These are phyloP conservation scores for Neuroterus valhalla DNA, from an alignment of 1,140 invertebrate species.

Conservation along the genomic window DNA sequence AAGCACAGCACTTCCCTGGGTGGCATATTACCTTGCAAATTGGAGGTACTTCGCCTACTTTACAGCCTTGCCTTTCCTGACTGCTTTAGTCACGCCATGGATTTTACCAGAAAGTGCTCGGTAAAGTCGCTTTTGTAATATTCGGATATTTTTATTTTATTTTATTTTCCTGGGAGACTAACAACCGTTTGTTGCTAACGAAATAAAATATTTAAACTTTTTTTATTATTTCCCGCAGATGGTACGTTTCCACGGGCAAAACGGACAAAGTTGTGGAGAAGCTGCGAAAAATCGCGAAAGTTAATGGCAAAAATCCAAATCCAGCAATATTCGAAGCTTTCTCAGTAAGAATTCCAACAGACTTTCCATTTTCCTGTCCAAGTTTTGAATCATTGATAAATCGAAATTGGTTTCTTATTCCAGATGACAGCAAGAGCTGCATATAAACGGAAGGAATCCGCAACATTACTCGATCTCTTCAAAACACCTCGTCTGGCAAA, in stretches of 20 bases:
- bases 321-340: constrained; percentile 61
- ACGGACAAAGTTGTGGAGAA: constrained; percentile 67
- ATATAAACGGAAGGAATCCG: constrained; percentile 64
- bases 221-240: constrained; percentile 50
- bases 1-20: constrained; percentile 69
- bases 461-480: constrained; percentile 76
- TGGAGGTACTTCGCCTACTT: constrained; percentile 68
- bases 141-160: background rate
- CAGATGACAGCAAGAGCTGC: constrained; percentile 62
- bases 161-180: constrained; percentile 14
- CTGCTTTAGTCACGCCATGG: constrained; percentile 69
- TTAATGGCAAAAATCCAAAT: constrained; percentile 64
- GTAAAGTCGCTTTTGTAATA: constrained; percentile 45
- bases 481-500: constrained; percentile 76
- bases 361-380: background rate
- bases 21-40: constrained; percentile 68
- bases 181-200: background rate
- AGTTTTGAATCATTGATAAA: constrained; percentile 1
- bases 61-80: constrained; percentile 61
- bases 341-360: constrained; percentile 56
- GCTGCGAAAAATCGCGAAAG: constrained; percentile 64
- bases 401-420: constrained; percentile 38
- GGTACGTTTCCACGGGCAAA: constrained; percentile 68
- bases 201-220: no score
- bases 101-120: constrained; percentile 71